phyloP scores from a whole-genome alignment of 1,140 invertebrate genomes.

The Musca domestica region DNA sequence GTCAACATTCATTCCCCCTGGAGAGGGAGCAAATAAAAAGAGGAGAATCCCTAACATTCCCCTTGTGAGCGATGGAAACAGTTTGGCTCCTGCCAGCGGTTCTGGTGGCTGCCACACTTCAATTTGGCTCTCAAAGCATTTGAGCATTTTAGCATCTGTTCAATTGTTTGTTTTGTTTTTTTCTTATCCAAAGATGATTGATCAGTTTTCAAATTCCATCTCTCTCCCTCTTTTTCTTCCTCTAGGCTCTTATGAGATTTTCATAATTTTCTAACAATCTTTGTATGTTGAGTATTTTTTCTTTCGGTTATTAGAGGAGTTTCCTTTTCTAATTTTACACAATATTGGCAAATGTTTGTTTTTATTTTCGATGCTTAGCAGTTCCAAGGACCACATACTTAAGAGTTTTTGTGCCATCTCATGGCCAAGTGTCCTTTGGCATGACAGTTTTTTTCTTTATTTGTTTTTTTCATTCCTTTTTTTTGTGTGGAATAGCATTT shows the following conservation, averaged over 20 bases:
- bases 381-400: too few species aligned
- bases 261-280: slow-evolving; percentile 13
- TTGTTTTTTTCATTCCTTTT: neutral
- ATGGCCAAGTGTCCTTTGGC: too few species aligned
- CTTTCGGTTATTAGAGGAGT: too few species aligned
- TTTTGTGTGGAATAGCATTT: slow-evolving; percentile 2
- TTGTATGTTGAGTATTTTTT: neutral
- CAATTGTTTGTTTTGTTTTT: too few species aligned
- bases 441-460: neutral
- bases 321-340: too few species aligned
- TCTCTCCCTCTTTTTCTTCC: too few species aligned
- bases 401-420: too few species aligned
- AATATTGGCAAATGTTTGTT: too few species aligned
- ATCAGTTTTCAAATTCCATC: neutral
- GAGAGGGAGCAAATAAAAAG: too few species aligned
- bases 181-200: neutral
- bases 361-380: too few species aligned
- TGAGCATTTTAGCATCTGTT: neutral
- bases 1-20: neutral
- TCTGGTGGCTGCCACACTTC: slow-evolving; percentile 11
- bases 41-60: too few species aligned
- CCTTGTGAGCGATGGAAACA: neutral
- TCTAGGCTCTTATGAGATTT: slow-evolving; percentile 10
- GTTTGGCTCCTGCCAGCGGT: neutral
- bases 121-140: neutral